These are phyloP conservation scores for Bursaphelenchus mucronatus DNA, from an alignment of 1,140 invertebrate genomes.

Conservation along the genomic window DNA sequence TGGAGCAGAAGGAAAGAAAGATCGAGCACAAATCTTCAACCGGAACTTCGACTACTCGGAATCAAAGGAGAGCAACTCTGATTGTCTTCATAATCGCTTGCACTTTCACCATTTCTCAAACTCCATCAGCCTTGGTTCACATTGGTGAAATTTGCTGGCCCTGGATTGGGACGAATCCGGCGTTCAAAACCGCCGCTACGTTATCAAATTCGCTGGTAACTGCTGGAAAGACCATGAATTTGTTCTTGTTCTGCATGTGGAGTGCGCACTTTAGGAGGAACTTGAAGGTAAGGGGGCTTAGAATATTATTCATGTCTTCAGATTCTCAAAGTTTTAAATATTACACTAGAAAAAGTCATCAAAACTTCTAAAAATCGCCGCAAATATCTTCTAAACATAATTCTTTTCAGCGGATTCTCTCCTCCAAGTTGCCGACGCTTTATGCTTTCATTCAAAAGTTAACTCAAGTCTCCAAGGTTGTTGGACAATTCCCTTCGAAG, in stretches of 20 bases:
- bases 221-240: slow-evolving; percentile 42
- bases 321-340: neutral
- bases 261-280: slow-evolving; percentile 46
- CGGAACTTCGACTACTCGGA: slow-evolving; percentile 25
- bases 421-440: too few relatives aligned
- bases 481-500: too few relatives aligned
- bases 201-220: slow-evolving; percentile 41
- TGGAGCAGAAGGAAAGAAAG: neutral
- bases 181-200: slow-evolving; percentile 37
- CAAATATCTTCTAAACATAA: neutral
- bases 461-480: too few relatives aligned
- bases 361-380: slow-evolving; percentile 5
- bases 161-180: slow-evolving; percentile 15
- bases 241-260: slow-evolving; percentile 49
- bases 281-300: neutral
- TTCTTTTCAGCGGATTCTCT: too few relatives aligned
- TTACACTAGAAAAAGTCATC: too few relatives aligned
- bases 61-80: slow-evolving; percentile 40
- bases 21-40: slow-evolving; percentile 24
- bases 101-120: slow-evolving; percentile 48
- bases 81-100: slow-evolving; percentile 45
- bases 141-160: slow-evolving; percentile 40
- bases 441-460: too few relatives aligned
- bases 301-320: slow-evolving; percentile 9
- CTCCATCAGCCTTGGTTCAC: slow-evolving; percentile 40